Base-by-base conservation (phyloP, 2,113 vertebrate genomes). In the Melozone crissalis region DNA sequence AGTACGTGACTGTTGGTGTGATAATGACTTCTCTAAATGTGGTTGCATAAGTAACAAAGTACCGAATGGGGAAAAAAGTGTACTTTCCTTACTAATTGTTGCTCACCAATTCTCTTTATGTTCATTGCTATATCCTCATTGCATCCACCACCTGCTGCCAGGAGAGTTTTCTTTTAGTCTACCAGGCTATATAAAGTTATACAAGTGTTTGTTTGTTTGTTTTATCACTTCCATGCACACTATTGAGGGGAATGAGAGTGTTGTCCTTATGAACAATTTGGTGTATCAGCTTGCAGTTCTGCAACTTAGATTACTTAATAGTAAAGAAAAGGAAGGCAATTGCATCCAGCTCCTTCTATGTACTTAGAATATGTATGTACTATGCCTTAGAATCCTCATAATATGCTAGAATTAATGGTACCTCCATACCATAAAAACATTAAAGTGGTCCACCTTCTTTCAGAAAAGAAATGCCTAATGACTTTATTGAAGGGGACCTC, bases 51-150 rank as follows among this genome's bases (percentile, higher is more conserved):
- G 82, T 66, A 83, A 52, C 28, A 73, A 83, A 90, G 18, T 44
- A 82, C 54, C 24, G 68, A 87, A 62, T 49, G n/a, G 87, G 77
- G 88, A 79, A 79, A 28, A 91, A 28, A 68, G 52, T 63, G 69
- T 87, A 76, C 93, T 95, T 93, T 79, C 72, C 62, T 55, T 61
- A 65, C 69, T 94, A 91, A 95, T 68, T 79, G 66, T 82, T 91
- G 15, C 52, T 95, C 58, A 91, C 77, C 87, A 93, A 37, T 93
- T 49, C 74, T 95, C 90, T 95, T 96, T 93, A 94, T 93, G 74
- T 73, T 96, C 78, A 62, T 80, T 88, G 67, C 39, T 96, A 24
- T 85, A 79, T 61, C 66, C 33, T 92, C n/a, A 54, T 83, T 80
- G 55, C 41, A 92, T 77, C 18, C 31, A 77, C 81, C 74, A 93